phyloP scores from a whole-genome alignment of 2,888 invertebrate genomes.

The Panopea generosa region DNA sequence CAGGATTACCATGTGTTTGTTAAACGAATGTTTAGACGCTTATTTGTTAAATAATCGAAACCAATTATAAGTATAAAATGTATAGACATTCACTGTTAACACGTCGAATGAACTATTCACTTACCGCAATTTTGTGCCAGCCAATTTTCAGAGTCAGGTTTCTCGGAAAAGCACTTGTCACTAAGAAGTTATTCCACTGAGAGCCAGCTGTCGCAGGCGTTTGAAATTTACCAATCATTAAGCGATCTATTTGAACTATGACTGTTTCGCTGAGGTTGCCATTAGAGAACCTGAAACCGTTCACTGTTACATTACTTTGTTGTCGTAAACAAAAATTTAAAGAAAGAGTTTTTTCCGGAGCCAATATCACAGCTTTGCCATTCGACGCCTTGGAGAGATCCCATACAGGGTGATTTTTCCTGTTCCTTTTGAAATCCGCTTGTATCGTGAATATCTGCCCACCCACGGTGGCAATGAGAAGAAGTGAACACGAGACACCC shows the following conservation, averaged over 20 bases:
- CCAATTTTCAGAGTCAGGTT: conserved; percentile 52
- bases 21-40: too few relatives aligned
- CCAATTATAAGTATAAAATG: too few relatives aligned
- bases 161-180: conserved; percentile 58
- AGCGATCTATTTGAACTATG: conserved; percentile 55
- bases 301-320: conserved; percentile 42
- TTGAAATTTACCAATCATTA: conserved; percentile 58
- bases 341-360: conserved; percentile 45
- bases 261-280: conserved; percentile 64
- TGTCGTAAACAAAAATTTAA: conserved; percentile 67
- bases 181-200: conserved; percentile 59
- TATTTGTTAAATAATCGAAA: too few relatives aligned
- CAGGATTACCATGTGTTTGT: too few relatives aligned
- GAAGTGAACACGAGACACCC: too few relatives aligned
- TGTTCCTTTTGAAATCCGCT: conserved; percentile 43
- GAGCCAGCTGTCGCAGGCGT: conserved; percentile 30
- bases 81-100: too few relatives aligned
- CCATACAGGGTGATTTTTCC: conserved; percentile 62
- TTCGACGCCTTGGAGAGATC: conserved; percentile 59
- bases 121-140: conserved; percentile 58
- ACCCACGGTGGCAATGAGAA: neutral
- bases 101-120: too few relatives aligned
- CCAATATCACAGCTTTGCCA: conserved; percentile 63
- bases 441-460: conserved; percentile 48
- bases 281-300: conserved; percentile 67